phyloP scores from a whole-genome alignment of 2,888 invertebrate species.

The Plutella xylostella region DNA sequence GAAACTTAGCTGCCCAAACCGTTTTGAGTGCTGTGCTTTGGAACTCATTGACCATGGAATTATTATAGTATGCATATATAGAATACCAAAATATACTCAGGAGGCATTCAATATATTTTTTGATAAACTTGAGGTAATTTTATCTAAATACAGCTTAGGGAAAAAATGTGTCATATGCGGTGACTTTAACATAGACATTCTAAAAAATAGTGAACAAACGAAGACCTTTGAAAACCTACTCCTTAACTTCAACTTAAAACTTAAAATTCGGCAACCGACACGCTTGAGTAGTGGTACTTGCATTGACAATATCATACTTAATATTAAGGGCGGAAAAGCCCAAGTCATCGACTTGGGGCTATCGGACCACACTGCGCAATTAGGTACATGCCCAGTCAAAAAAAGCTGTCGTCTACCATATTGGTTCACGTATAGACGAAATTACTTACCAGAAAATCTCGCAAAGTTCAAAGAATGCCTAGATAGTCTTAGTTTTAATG shows the following conservation, averaged over 20 bases:
- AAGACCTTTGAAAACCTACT: background rate
- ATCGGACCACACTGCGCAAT: background rate
- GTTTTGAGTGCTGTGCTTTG: background rate
- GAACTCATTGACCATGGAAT: background rate
- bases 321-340: background rate
- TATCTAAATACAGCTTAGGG: background rate
- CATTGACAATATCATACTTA: background rate
- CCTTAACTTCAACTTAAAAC: background rate
- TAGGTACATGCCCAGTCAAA: background rate
- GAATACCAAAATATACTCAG: background rate
- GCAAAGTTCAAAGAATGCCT: background rate
- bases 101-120: background rate
- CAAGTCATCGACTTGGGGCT: background rate
- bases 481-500: too few relatives aligned
- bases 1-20: background rate
- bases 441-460: background rate
- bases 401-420: background rate
- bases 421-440: background rate
- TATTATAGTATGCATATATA: slow-evolving; percentile 19
- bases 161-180: background rate
- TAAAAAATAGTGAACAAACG: too few relatives aligned
- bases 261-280: background rate
- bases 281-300: too few relatives aligned
- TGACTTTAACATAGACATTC: too few relatives aligned
- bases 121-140: too few relatives aligned